Evolutionary conservation across 2,888 invertebrate species (phyloP), one percentile per base, ranked within the genome.

Genomic region (Drosophila rellima): DNA sequence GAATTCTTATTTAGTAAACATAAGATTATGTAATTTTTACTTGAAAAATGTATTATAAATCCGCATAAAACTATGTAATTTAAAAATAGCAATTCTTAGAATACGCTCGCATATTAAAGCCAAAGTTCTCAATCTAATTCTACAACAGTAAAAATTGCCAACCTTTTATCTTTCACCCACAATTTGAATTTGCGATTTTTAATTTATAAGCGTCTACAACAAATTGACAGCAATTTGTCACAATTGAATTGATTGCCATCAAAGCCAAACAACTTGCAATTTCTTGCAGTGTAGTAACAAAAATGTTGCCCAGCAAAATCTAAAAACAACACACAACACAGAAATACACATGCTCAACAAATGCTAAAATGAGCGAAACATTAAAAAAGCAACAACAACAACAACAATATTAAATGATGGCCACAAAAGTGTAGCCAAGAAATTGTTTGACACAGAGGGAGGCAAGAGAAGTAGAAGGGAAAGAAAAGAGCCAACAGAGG

Each of bases 371-470:
- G 78, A 71, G 71, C 71, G 45, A 72, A 72, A 64, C 71, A 78
- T 71, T 71, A 75, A 71, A 73, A 78, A 70, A 68, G 56, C 70
- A 70, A 54, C 65, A 56, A 63, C 69, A 51, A 63, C 62, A 61
- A 55, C 45, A 56, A 29, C 60, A 40, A 47, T 37, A 47, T 15
- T 61, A 70, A 67, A 70, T 71, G 70, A 63, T 62, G 69, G 71
- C 77, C 73, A 83, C 79, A 79, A 74, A 66, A 45, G 18, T 74
- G 71, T 82, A 64, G 73, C 66, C 71, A 59, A 71, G 65, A 76
- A 78, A 78, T 65, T 73, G 68, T 73, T 55, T 52, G 64, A 40
- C 17, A 35, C 69, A n/a, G n/a, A 17, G 13, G 26, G 23, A 17
- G 26, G 39, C 13, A 18, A 15, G 48, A 31, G 37, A n/a, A 23